Conservation (phyloP, 2,113 vertebrate genomes). For the Mystacornis crossleyi region DNA sequence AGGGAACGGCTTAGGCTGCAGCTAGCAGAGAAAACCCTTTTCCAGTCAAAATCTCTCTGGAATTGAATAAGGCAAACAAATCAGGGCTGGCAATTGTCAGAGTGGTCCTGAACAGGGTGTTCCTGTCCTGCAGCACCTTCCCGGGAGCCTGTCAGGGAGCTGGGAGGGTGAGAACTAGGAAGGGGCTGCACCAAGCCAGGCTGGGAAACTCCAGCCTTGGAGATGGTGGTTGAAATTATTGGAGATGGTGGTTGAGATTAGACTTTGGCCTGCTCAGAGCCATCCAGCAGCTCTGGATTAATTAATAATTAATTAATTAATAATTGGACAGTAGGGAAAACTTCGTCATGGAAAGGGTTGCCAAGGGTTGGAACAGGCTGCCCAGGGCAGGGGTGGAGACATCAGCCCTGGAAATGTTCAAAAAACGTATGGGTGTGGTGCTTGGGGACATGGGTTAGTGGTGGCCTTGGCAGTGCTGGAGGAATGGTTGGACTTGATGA, state of each 20-base stretch:
- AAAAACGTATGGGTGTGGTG: rapidly evolving
- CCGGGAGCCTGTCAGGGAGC: background rate
- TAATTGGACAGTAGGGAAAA: background rate
- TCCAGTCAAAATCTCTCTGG: background rate
- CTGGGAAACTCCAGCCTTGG: background rate
- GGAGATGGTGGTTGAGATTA: background rate
- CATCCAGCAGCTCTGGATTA: background rate
- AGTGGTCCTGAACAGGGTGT: no score
- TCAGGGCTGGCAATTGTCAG: background rate
- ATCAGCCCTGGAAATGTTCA: background rate
- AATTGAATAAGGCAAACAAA: background rate
- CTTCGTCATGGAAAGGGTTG: background rate
- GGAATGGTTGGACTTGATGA: background rate
- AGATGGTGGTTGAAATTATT: background rate
- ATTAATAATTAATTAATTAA: background rate
- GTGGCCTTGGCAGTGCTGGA: background rate
- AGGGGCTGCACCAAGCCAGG: background rate
- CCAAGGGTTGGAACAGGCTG: background rate
- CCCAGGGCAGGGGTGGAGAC: background rate
- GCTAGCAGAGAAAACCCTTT: background rate
- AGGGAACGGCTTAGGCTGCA: background rate
- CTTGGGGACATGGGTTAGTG: background rate
- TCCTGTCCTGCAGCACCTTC: background rate
- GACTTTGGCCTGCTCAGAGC: background rate
- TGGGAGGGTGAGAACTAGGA: no score